Evolutionary conservation across 2,797 vertebrate genomes (phyloP), one percentile per base, ranked within the genome.

Genomic region (Xyrichtys novacula): DNA sequence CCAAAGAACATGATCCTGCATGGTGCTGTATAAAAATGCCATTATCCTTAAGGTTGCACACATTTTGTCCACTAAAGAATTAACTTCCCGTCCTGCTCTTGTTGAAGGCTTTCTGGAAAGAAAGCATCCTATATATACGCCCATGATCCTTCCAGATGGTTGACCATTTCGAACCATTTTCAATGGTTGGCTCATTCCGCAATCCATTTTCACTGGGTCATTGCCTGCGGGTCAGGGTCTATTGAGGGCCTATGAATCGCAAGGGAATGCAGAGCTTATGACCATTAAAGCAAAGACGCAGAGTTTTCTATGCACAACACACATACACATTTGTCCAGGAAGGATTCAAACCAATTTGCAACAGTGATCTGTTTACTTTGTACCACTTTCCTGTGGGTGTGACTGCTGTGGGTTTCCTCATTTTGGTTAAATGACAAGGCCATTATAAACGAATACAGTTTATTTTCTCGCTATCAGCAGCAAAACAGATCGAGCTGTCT

Each of bases 91-190:
- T 74, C 59, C 36, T 11, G 42, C 40, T 77, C 20, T 47, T 67
- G 63, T 71, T 66, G 52, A 80, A 49, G 75, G 65, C 53, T 65
- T 67, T 62, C 46, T 26, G 29, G 43, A 71, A 54, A 78, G 54
- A 72, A 85, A 64, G 64, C 67, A 39, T 66, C 74, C 63, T 81
- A 68, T 76, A 71, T 74, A 71, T 56, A 55, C 7, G 31, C 66
- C 59, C 48, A 29, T 58, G 44, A 74, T 85, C 56, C 70, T 92
- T 92, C 80, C 83, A 87, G 81, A 76, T 80, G 85, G 88, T 70
- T 87, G 84, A 84, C 32, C 85, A 75, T 81, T 78, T 82, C 60
- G 60, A 62, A 73, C 72, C 58, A 62, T 84, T 89, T 85, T 85
- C 77, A 79, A 65, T 74, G 78, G 54, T 75, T 55, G 66, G 60